phyloP scores from a whole-genome alignment of 2,888 invertebrate species.

The Thecocarcelia acutangulata region DNA sequence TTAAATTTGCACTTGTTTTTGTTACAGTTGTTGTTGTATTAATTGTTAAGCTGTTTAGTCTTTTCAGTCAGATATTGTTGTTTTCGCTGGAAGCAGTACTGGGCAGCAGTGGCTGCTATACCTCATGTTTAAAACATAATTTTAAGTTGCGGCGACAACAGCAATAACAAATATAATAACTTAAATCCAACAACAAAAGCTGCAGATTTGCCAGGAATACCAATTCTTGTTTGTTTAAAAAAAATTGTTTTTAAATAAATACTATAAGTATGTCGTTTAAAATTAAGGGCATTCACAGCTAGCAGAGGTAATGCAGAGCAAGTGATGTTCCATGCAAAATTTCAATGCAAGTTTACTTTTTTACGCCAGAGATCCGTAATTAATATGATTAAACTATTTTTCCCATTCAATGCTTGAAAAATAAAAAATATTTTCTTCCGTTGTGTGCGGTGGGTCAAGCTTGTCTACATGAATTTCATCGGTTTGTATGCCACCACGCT shows the following conservation, averaged over 20 bases:
- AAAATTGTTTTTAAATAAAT: conserved; percentile 5
- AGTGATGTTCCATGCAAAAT: no score
- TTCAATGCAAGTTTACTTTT: no score
- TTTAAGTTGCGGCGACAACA: conserved; percentile 44
- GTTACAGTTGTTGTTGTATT: conserved; percentile 20
- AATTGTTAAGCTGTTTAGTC: conserved; percentile 35
- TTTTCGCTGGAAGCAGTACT: conserved; percentile 1
- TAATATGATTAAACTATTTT: no score
- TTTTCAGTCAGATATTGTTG: conserved; percentile 23
- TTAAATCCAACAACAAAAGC: conserved; percentile 27
- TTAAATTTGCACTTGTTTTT: conserved; percentile 69
- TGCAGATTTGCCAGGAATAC: conserved; percentile 45
- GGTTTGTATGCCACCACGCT: no score
- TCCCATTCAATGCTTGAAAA: no score
- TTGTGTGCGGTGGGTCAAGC: no score
- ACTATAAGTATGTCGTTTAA: no score
- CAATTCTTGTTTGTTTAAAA: conserved; percentile 60
- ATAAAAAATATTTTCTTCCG: no score
- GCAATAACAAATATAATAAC: conserved; percentile 27
- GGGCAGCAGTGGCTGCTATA: not conserved
- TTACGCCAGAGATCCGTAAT: no score
- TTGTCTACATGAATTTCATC: no score
- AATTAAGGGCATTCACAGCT: conserved; percentile 45
- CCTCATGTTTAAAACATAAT: conserved; percentile 35
- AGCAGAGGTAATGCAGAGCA: not conserved